Conservation (phyloP, 2,113 vertebrate species). For the Notarius quadriscutis region DNA sequence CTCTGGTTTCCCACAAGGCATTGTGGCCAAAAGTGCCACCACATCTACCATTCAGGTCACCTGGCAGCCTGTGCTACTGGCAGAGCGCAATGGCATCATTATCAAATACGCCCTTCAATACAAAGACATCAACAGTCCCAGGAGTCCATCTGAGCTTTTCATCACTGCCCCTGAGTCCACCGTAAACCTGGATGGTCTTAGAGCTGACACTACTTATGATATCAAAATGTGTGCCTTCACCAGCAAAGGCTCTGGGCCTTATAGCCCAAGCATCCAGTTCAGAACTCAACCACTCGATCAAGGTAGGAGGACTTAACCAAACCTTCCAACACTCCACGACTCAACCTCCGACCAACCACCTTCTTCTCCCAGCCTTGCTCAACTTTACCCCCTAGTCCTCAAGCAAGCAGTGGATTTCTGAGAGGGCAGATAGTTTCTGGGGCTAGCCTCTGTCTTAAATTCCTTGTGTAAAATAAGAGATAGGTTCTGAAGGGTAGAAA, state of each 20-base stretch:
- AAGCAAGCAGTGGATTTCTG: constrained; percentile 45
- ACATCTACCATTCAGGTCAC: constrained; percentile 90
- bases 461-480: background rate
- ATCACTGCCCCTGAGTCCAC: constrained; percentile 89
- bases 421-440: constrained; percentile 7
- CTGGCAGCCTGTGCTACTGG: constrained; percentile 87
- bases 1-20: constrained; percentile 91
- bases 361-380: constrained; percentile 50
- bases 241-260: constrained; percentile 97
- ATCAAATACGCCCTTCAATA: constrained; percentile 93
- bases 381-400: constrained; percentile 39
- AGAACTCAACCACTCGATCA: constrained; percentile 99
- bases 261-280: constrained; percentile 99
- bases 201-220: constrained; percentile 98
- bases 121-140: constrained; percentile 96
- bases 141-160: constrained; percentile 89
- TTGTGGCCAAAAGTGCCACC: constrained; percentile 86
- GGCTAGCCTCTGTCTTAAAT: background rate
- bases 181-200: constrained; percentile 89
- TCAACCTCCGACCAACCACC: constrained; percentile 47
- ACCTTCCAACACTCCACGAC: constrained; percentile 61
- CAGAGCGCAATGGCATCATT: constrained; percentile 91
- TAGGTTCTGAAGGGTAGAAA: constrained; percentile 27
- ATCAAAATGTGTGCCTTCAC: constrained; percentile 99
- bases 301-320: constrained; percentile 86